Percentiles rank a stretch among this genome's conserved stretches.
Evolutionary conservation across 2,888 invertebrate species (phyloP).

Genomic region (Cephonodes hylas): DNA sequence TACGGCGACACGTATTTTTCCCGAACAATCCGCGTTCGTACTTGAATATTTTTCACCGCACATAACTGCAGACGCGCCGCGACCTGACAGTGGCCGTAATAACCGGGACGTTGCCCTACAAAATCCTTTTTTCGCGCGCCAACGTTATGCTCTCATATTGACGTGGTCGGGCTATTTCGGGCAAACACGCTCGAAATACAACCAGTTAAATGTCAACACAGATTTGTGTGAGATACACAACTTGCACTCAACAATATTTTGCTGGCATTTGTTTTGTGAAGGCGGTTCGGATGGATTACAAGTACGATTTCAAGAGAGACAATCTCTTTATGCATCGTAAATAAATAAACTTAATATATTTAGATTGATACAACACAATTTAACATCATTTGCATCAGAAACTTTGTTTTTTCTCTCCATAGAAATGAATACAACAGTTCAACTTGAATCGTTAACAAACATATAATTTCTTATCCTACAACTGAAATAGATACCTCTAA

Average conservation of each 20-base stretch:
- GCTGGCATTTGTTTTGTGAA: not conserved
- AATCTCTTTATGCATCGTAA: too few relatives aligned
- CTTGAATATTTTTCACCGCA: not conserved
- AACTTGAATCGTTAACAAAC: too few relatives aligned
- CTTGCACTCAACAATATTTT: not conserved
- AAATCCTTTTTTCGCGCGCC: slow-evolving; percentile 3
- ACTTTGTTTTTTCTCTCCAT: too few relatives aligned
- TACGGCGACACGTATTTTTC: too few relatives aligned
- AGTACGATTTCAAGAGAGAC: too few relatives aligned
- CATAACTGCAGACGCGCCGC: not conserved
- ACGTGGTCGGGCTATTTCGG: not conserved
- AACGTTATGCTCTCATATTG: not conserved
- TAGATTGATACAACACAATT: too few relatives aligned
- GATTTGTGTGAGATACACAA: not conserved
- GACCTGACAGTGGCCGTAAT: not conserved
- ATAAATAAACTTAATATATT: too few relatives aligned
- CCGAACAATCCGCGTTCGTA: not conserved
- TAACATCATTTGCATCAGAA: too few relatives aligned
- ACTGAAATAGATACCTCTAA: too few relatives aligned
- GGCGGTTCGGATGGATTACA: too few relatives aligned
- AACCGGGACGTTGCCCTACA: slow-evolving; percentile 1
- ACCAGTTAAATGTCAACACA: slow-evolving; percentile 2
- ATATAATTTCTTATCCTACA: too few relatives aligned
- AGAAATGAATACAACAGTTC: too few relatives aligned
- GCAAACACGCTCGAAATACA: slow-evolving; percentile 3